Conservation (phyloP, 2,888 invertebrate species). For the Apantesis nais region DNA sequence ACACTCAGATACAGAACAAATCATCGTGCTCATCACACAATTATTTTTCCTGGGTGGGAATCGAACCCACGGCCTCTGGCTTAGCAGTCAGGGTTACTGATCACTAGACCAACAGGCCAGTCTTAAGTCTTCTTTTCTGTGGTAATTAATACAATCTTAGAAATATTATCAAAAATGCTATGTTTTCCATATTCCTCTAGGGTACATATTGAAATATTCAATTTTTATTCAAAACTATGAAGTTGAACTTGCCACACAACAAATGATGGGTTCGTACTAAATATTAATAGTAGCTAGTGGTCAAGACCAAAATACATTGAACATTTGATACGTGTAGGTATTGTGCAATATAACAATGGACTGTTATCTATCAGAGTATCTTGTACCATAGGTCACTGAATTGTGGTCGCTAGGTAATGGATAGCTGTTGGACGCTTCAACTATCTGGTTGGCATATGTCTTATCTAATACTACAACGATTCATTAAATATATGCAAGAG, state of each 20-base stretch:
- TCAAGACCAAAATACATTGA: constrained; percentile 30
- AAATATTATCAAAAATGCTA: not conserved
- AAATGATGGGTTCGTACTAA: constrained; percentile 21
- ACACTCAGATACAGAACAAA: no score
- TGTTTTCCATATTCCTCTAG: not conserved
- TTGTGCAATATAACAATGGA: constrained; percentile 43
- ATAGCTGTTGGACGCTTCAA: constrained; percentile 13
- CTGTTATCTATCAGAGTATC: constrained; percentile 41
- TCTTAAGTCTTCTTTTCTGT: no score
- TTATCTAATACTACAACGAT: not conserved
- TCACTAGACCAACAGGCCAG: no score
- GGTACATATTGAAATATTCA: constrained; percentile 13
- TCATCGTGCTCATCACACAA: no score
- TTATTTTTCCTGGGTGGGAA: no score
- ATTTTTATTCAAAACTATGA: not conserved
- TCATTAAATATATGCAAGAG: not conserved
- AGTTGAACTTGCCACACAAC: constrained; percentile 1
- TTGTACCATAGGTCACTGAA: constrained; percentile 42
- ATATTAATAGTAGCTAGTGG: constrained; percentile 23
- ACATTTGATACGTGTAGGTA: constrained; percentile 44
- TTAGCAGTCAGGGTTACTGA: no score
- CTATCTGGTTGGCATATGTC: not conserved
- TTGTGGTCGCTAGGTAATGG: constrained; percentile 26
- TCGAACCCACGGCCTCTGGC: no score
- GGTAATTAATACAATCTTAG: no score